phyloP scores from a whole-genome alignment of 2,113 vertebrate species.

The Agapornis roseicollis region DNA sequence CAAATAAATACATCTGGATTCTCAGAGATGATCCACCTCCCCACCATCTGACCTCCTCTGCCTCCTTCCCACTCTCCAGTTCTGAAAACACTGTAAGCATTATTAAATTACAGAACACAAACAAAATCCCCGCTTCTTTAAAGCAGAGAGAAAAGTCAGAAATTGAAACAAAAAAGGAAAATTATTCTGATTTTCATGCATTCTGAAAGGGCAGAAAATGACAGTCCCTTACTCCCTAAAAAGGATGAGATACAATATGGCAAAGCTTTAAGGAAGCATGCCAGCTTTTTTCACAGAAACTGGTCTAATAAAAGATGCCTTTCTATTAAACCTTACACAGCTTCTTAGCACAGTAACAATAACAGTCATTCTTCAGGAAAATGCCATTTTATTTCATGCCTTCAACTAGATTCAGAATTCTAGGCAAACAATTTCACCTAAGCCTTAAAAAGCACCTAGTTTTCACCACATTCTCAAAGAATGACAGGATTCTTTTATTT shows the following conservation, averaged over 20 bases:
- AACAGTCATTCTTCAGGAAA: not conserved
- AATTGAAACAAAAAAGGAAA: not conserved
- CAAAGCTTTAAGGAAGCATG: not conserved
- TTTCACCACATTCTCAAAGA: not conserved
- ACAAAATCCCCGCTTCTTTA: not conserved
- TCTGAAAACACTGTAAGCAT: not conserved
- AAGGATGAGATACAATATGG: not conserved
- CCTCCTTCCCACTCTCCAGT: not conserved
- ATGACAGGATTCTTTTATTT: not conserved
- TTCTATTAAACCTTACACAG: not conserved
- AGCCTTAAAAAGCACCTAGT: not conserved
- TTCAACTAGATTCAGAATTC: not conserved
- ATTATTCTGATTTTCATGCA: not conserved
- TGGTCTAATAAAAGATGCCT: not conserved
- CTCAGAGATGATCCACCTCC: not conserved
- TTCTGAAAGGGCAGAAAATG: not conserved
- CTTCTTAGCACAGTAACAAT: not conserved
- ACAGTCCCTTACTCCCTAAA: not conserved
- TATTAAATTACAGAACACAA: not conserved
- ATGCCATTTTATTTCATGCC: not conserved
- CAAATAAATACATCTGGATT: not conserved
- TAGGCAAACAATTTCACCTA: not conserved
- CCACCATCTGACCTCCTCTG: not conserved
- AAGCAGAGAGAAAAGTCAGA: not conserved
- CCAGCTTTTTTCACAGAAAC: not conserved